Percentiles rank a stretch among this genome's conserved stretches.
Evolutionary conservation across 2,797 vertebrate genomes (phyloP).

Genomic region (Danio choprae): DNA sequence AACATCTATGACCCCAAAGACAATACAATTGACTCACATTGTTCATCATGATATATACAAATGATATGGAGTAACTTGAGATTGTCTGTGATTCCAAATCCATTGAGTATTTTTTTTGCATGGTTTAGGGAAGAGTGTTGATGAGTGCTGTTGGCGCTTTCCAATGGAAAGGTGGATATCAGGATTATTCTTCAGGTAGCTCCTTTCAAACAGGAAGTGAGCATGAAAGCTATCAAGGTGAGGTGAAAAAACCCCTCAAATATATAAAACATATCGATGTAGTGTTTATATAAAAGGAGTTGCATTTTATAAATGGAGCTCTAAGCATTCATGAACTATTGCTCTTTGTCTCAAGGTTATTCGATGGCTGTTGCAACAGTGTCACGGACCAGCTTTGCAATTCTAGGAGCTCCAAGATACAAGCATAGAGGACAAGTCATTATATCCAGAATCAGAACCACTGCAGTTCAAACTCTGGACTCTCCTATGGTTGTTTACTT

Average conservation of each 20-base stretch:
- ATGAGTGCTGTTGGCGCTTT: conserved; percentile 72
- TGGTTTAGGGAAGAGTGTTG: conserved; percentile 56
- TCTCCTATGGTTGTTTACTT: conserved; percentile 9
- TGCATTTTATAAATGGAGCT: too few species aligned
- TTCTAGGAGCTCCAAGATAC: conserved; percentile 77
- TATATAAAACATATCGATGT: neutral
- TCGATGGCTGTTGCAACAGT: conserved; percentile 69
- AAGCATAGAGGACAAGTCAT: conserved; percentile 71
- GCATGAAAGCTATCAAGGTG: conserved; percentile 77
- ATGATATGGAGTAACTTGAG: neutral
- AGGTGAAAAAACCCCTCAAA: neutral
- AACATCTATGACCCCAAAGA: too few species aligned
- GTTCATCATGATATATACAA: too few species aligned
- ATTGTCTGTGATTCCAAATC: neutral
- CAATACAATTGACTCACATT: too few species aligned
- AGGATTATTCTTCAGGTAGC: neutral
- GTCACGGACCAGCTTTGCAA: accelerated
- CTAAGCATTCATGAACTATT: neutral
- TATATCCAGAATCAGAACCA: neutral
- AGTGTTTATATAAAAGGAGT: too few species aligned
- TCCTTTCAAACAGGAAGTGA: conserved; percentile 40
- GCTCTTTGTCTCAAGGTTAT: conserved; percentile 70
- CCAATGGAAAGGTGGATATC: conserved; percentile 74
- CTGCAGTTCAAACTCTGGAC: accelerated
- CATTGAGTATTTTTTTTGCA: neutral